phyloP scores from a whole-genome alignment of 1,140 invertebrate species.

The Lepidostoma basale region DNA sequence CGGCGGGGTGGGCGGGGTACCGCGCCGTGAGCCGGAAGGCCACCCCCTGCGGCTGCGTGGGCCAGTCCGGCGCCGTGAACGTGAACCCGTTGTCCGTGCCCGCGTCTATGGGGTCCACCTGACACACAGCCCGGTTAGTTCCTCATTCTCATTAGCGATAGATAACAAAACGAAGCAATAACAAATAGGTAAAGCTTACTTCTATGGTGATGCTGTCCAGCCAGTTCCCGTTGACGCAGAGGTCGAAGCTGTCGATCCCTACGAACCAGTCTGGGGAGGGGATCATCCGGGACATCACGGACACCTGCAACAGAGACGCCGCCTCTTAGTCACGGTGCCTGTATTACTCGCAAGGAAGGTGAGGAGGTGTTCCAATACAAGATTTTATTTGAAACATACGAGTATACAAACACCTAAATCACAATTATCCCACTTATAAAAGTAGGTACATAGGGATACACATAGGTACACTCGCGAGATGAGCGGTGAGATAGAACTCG shows the following conservation, averaged over 20 bases:
- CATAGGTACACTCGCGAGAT: too few relatives aligned
- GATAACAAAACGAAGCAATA: not conserved
- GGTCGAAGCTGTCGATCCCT: slow-evolving; percentile 87
- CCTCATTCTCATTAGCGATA: too few relatives aligned
- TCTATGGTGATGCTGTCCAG: slow-evolving; percentile 90
- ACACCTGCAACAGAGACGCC: slow-evolving; percentile 69
- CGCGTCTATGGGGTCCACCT: slow-evolving; percentile 94
- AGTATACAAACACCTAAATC: too few relatives aligned
- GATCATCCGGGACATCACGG: slow-evolving; percentile 83
- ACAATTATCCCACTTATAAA: too few relatives aligned
- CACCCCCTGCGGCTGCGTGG: slow-evolving; percentile 86
- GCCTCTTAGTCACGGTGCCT: too few relatives aligned
- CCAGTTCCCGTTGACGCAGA: slow-evolving; percentile 96
- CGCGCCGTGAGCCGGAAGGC: slow-evolving; percentile 89
- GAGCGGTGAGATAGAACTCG: not conserved
- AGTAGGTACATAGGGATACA: too few relatives aligned
- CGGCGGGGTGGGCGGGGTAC: slow-evolving; percentile 89
- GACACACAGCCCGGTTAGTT: too few relatives aligned
- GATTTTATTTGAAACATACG: too few relatives aligned
- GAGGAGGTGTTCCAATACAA: too few relatives aligned
- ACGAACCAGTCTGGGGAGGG: slow-evolving; percentile 99
- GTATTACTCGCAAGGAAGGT: too few relatives aligned
- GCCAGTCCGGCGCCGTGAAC: slow-evolving; percentile 94
- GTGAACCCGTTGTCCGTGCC: slow-evolving; percentile 97
- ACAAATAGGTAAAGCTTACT: slow-evolving; percentile 57